Evolutionary conservation across 2,113 vertebrate genomes (phyloP), one percentile per base, ranked within the genome.

Genomic region (Nicator chloris): DNA sequence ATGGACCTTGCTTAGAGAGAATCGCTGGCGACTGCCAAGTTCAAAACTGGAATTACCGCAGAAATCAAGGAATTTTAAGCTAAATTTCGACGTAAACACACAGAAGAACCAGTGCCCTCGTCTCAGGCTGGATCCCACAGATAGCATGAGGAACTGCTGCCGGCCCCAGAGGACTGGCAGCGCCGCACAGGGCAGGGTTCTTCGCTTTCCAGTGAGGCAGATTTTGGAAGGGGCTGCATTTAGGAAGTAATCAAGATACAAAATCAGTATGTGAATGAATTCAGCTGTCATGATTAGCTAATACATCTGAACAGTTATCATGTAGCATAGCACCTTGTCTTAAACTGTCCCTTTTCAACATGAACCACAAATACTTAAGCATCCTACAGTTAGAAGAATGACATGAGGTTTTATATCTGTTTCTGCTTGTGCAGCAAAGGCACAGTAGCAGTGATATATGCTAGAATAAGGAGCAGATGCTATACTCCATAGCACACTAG

Each of bases 131-230:
- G 4, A 4, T 45, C 35, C 9, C 31, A 9, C 19, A 3, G 17
- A 19, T 3, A 39, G 23, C 54, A 2, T 1, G 28, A 31, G 63
- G 30, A 50, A 18, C 11, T 8, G 40, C 53, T 13, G n/a, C 4
- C 13, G 14, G 19, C 13, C 39, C 17, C 15, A 5, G 39, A 11
- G 3, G 9, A 20, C 15, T 7, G 3, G 59, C 51, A 47, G 50
- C 0, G 1, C 7, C 0, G 4, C 37, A 6, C 26, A 4, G 15
- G 11, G 3, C 16, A 0, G 1, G 33, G 11, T 8, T 21, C 35
- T 28, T 27, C 3, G 3, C 40, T 30, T 15, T 18, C 12, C 35
- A 7, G 17, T 2, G 18, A 18, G 35, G 44, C 23, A 8, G 33
- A 11, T 21, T 44, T 49, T 44, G 49, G 26, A 71, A 54, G 54